phyloP scores from a whole-genome alignment of 2,113 vertebrate genomes.

The Pristiophorus japonicus region DNA sequence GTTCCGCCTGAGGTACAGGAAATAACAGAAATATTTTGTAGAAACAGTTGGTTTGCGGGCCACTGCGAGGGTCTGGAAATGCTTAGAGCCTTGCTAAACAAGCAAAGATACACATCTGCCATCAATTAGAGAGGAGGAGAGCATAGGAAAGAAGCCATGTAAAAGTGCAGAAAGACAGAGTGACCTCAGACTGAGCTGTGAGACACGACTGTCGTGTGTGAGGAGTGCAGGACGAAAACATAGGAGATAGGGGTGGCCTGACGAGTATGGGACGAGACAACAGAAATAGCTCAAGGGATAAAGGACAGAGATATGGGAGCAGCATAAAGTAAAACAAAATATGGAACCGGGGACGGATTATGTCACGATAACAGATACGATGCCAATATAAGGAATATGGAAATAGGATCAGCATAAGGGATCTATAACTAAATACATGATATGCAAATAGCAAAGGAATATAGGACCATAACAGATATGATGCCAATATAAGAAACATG shows the following conservation, averaged over 20 bases:
- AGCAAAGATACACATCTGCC: conserved; percentile 57
- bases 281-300: background rate
- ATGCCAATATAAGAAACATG: background rate
- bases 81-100: conserved; percentile 48
- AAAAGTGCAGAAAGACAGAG: conserved; percentile 20
- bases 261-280: background rate
- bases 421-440: background rate
- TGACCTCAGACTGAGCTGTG: conserved; percentile 15
- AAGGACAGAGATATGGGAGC: background rate
- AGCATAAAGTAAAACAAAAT: background rate
- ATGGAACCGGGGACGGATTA: background rate
- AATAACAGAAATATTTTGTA: conserved; percentile 55
- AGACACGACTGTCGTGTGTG: background rate
- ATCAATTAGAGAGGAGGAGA: conserved; percentile 53
- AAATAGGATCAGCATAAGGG: background rate
- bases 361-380: background rate
- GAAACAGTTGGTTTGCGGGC: conserved; percentile 51
- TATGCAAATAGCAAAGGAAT: background rate
- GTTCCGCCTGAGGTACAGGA: conserved; percentile 49
- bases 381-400: background rate
- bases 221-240: background rate
- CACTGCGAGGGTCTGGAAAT: conserved; percentile 53
- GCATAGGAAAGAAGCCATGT: conserved; percentile 48
- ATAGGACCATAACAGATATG: background rate
- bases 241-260: background rate